phyloP scores from a whole-genome alignment of 2,113 vertebrate genomes.

The Myotis brandtii region DNA sequence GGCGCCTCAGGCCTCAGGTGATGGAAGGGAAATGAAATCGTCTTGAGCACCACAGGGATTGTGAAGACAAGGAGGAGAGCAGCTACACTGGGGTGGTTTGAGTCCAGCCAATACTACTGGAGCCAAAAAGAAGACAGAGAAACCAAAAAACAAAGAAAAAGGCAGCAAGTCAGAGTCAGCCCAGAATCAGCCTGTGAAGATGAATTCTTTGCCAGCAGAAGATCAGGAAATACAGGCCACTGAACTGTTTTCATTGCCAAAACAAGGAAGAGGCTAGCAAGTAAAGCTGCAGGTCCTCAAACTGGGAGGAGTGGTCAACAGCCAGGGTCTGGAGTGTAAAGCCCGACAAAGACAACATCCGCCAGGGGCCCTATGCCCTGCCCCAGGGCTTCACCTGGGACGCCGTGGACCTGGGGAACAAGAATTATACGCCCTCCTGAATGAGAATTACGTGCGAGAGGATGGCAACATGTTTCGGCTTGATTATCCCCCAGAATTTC shows the following conservation, averaged over 20 bases:
- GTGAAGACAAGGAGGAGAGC: not conserved
- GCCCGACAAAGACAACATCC: not conserved
- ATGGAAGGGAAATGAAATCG: not conserved
- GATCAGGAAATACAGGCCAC: conserved; percentile 99
- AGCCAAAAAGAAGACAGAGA: conserved; percentile 99
- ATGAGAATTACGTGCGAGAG: not conserved
- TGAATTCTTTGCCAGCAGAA: conserved; percentile 96
- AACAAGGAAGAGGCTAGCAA: conserved; percentile 98
- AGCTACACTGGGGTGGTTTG: conserved; percentile 83
- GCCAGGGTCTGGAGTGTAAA: not conserved
- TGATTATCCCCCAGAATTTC: not conserved
- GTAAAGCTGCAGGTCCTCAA: conserved; percentile 97
- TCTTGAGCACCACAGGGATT: not conserved
- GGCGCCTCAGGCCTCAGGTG: not conserved
- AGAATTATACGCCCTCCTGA: not conserved
- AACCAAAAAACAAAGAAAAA: conserved; percentile 97
- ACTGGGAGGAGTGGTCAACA: conserved; percentile 83
- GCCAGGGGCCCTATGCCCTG: not conserved
- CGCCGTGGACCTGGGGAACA: not conserved
- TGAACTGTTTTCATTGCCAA: conserved; percentile 97
- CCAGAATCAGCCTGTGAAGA: conserved; percentile 93
- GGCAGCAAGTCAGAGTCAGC: conserved; percentile 88
- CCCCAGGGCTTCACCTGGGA: not conserved
- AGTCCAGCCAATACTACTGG: conserved; percentile 92
- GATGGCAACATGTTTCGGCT: not conserved